Evolutionary conservation across 2,888 invertebrate genomes (phyloP).

Genomic region (Hydroisotoma schaefferi): DNA sequence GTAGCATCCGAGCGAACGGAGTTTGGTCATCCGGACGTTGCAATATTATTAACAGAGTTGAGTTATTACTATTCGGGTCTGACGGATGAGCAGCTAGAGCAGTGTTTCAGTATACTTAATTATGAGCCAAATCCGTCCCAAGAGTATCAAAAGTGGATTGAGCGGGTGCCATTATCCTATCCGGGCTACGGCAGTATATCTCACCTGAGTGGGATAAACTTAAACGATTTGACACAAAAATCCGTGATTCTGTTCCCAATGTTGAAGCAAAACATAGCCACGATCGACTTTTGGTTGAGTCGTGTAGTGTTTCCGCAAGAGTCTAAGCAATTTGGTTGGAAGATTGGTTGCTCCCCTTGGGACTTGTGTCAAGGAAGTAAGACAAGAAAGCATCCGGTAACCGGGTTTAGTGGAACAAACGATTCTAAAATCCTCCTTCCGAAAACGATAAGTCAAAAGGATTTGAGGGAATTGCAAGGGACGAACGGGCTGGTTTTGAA

Average conservation of each 20-base stretch:
- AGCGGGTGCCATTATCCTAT: neutral
- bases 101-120: slow-evolving; percentile 13
- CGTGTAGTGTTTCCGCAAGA: slow-evolving; percentile 24
- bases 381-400: slow-evolving; percentile 6
- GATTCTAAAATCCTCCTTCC: slow-evolving; percentile 25
- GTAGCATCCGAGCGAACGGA: slow-evolving; percentile 32
- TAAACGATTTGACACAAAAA: slow-evolving; percentile 26
- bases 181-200: neutral
- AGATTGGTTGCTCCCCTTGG: slow-evolving; percentile 33
- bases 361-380: slow-evolving; percentile 20
- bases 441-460: slow-evolving; percentile 16
- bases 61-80: slow-evolving; percentile 34
- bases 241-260: slow-evolving; percentile 17
- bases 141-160: slow-evolving; percentile 12
- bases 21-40: slow-evolving; percentile 36
- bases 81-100: slow-evolving; percentile 22
- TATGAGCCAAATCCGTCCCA: neutral
- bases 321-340: slow-evolving; percentile 28
- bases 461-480: slow-evolving; percentile 20
- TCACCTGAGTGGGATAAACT: slow-evolving; percentile 15
- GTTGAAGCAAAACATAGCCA: slow-evolving; percentile 20
- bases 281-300: slow-evolving; percentile 29
- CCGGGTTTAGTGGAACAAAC: slow-evolving; percentile 32
- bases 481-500: slow-evolving; percentile 28
- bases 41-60: slow-evolving; percentile 30